Evolutionary conservation across 2,797 vertebrate species (phyloP), one percentile per base, ranked within the genome.

Genomic region (Phrynocephalus guinanensis): DNA sequence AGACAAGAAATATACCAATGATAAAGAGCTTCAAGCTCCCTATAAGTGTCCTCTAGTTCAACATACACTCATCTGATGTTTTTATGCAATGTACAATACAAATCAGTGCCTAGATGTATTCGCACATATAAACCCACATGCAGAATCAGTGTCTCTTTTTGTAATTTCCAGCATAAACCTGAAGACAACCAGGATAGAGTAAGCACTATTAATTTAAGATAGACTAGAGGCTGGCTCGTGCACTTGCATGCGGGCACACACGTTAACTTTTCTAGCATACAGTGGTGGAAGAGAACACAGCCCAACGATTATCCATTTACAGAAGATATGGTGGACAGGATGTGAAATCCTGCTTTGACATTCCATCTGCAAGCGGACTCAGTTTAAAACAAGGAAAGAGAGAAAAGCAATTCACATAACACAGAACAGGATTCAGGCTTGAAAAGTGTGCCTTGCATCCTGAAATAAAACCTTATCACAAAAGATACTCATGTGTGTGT

Each of bases 231-330:
- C 83, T 67, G 16, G 16, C 5, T 3, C 66, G 72, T 18, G 48
- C 0, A n/a, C n/a, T 67, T 66, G 71, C 38, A 38, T 20, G 16
- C 0, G 52, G 13, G 18, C 26, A 60, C 28, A n/a, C 15, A 28
- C 6, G 44, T 0, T n/a, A 44, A 79, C 1, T 56, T 82, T 82
- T 26, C 76, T 33, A 72, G 78, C 79, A 28, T 50, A 52, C 70
- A 28, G 56, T 33, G 26, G 20, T 63, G 1, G 28, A 24, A 26
- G 11, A 18, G 0, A 0, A 33, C 8, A 76, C 1, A 44, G 6
- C 6, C 22, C 20, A 63, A 82, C 15, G 28, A 38, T 2, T 52
- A 2, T 22, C 1, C 1, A 77, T 0, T 1, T 20, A 38, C 16
- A 78, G 30, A 33, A 24, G 10, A 44, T 38, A 0, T 10, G 16